A percentile compares a stretch with the other conserved stretches of the same genome.
Evolutionary conservation across 2,888 invertebrate genomes (phyloP).

Genomic region (Drosophila paramelanica): DNA sequence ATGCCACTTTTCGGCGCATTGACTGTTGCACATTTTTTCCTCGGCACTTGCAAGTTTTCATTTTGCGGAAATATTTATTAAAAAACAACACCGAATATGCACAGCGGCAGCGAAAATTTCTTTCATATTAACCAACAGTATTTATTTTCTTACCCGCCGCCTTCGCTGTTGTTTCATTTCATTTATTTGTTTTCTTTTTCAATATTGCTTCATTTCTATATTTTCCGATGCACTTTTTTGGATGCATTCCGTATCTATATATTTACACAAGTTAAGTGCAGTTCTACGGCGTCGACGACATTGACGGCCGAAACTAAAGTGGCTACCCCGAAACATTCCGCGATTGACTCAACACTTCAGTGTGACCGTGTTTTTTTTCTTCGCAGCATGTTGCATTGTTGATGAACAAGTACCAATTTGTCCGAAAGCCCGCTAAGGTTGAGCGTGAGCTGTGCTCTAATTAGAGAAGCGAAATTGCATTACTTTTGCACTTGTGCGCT

Average conservation of each 20-base stretch:
- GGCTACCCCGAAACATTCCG: conserved; percentile 8
- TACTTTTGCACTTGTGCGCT: conserved; percentile 66
- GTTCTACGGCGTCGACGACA: conserved; percentile 47
- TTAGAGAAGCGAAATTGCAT: conserved; percentile 68
- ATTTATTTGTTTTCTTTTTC: conserved; percentile 15
- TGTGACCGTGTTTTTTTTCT: not conserved
- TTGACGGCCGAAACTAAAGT: conserved; percentile 38
- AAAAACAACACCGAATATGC: conserved; percentile 42
- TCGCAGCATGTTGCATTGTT: conserved; percentile 46
- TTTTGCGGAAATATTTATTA: conserved; percentile 68
- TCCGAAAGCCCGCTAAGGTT: conserved; percentile 21
- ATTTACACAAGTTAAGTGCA: conserved; percentile 67
- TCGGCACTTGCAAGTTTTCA: conserved; percentile 55
- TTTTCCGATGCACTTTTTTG: conserved; percentile 59
- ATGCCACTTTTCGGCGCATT: conserved; percentile 69
- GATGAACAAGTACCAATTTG: conserved; percentile 61
- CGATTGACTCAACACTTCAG: conserved; percentile 66
- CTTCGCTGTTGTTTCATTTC: conserved; percentile 2
- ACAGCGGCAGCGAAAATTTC: conserved; percentile 34
- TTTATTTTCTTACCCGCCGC: conserved; percentile 52
- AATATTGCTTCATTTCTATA: conserved; percentile 12
- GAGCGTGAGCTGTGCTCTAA: conserved; percentile 34
- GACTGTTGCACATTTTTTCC: conserved; percentile 65
- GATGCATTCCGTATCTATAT: conserved; percentile 70
- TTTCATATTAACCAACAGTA: conserved; percentile 69